These are phyloP conservation scores for Plectrocnemia conspersa DNA, from an alignment of 1,140 invertebrate species.

Conservation along the genomic window DNA sequence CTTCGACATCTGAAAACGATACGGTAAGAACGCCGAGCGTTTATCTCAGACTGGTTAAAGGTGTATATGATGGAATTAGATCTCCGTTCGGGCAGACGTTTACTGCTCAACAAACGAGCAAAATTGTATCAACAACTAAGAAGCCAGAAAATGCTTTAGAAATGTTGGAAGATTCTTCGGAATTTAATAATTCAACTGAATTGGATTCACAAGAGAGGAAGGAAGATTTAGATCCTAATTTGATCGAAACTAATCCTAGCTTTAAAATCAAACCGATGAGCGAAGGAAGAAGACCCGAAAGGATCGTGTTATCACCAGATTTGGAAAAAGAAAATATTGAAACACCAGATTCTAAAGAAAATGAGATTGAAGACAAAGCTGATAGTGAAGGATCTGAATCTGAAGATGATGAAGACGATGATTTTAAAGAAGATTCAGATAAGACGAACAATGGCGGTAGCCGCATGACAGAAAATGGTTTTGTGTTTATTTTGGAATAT, in stretches of 20 bases:
- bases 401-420: constrained; percentile 36
- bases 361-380: constrained; percentile 30
- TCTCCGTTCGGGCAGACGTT: constrained; percentile 37
- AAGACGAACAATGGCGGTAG: background rate
- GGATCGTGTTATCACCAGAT: constrained; percentile 15
- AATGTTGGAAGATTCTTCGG: constrained; percentile 39
- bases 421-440: constrained; percentile 28
- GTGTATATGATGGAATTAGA: constrained; percentile 45
- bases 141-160: constrained; percentile 40
- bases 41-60: constrained; percentile 46
- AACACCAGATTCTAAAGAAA: constrained; percentile 31
- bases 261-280: constrained; percentile 18
- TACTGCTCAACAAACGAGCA: constrained; percentile 10
- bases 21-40: constrained; percentile 37
- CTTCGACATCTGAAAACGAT: constrained; percentile 28
- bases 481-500: constrained; percentile 41
- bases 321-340: constrained; percentile 37
- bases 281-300: constrained; percentile 14
- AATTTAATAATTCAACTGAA: constrained; percentile 18
- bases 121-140: constrained; percentile 36
- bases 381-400: constrained; percentile 37
- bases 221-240: constrained; percentile 38
- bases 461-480: constrained; percentile 34
- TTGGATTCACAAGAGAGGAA: constrained; percentile 38
- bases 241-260: constrained; percentile 24